Evolutionary conservation across 2,113 vertebrate genomes (phyloP), one percentile per base, ranked within the genome.

Genomic region (Hydrolagus affinis): DNA sequence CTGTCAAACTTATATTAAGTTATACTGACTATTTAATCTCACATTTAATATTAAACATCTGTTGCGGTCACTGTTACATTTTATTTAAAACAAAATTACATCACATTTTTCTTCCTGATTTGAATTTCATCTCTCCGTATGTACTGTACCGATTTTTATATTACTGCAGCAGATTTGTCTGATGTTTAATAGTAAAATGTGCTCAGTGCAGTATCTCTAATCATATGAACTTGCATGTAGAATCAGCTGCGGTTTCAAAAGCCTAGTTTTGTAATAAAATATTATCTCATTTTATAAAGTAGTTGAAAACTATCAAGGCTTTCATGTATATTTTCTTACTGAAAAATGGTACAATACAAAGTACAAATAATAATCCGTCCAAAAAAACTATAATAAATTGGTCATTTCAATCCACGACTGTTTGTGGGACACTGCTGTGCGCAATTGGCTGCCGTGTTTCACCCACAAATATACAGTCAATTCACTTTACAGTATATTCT

Each of bases 21-120:
- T 75, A 75, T 75, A 44, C 32, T 75, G 73, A 75, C 73, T 75
- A 75, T 75, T 75, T 75, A 75, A 75, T 75, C 73, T 15, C 14
- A 30, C 72, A 44, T 75, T 44, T 75, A 44, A 75, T 75, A 75
- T 75, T 75, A 75, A 75, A 75, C 14, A 56, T 30, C 30, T 75
- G 15, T 56, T 75, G 73, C 32, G 44, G 73, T 7, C 11, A 75
- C 15, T 75, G 73, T 28, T 44, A 56, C 17, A 75, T 56, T 19
- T 28, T 75, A 56, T 75, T 75, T 75, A 75, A 75, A 75, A 19
- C 73, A 75, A 75, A 44, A 56, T 32, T 32, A 69, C 19, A 30
- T 75, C 56, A 75, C 12, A 73, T 73, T 73, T 44, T 73, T 25
- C 71, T 73, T 73, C 32, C 28, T 14, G 19, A 44, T 75, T 75